Percentiles rank a stretch among this genome's conserved stretches.
Conservation (phyloP, 1,140 invertebrate genomes). For the Brachionus koreanus region DNA sequence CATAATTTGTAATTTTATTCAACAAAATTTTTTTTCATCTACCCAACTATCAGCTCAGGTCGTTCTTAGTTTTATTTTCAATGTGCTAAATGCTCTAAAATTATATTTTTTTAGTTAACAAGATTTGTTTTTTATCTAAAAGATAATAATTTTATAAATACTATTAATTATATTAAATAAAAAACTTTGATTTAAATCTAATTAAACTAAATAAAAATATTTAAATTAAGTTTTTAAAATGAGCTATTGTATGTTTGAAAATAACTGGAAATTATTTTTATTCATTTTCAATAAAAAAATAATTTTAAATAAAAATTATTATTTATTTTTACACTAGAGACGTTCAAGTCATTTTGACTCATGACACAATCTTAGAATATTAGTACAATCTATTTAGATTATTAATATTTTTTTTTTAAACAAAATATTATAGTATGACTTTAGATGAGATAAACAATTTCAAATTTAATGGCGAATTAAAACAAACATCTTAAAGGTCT, state of each 20-base stretch:
- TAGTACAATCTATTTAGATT: background rate
- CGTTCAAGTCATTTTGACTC: background rate
- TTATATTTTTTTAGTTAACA: too few relatives aligned
- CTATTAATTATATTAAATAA: too few relatives aligned
- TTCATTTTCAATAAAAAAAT: background rate
- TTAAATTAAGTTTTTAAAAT: background rate
- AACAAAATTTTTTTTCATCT: background rate
- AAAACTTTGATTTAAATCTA: too few relatives aligned
- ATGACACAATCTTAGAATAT: background rate
- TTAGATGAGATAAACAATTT: too few relatives aligned
- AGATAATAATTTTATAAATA: too few relatives aligned
- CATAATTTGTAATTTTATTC: background rate
- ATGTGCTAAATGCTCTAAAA: background rate
- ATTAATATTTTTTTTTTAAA: background rate
- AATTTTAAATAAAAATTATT: too few relatives aligned
- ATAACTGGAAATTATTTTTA: background rate
- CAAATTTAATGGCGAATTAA: too few relatives aligned
- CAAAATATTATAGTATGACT: background rate
- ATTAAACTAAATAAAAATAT: background rate
- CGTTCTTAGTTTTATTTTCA: background rate
- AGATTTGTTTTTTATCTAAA: too few relatives aligned
- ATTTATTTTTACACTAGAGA: background rate
- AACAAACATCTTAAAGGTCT: too few relatives aligned
- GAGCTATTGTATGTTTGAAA: background rate
- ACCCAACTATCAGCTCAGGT: background rate